Percentiles rank a stretch among this genome's conserved stretches.
phyloP scores from a whole-genome alignment of 2,888 invertebrate species.

The Rhagonycha fulva region DNA sequence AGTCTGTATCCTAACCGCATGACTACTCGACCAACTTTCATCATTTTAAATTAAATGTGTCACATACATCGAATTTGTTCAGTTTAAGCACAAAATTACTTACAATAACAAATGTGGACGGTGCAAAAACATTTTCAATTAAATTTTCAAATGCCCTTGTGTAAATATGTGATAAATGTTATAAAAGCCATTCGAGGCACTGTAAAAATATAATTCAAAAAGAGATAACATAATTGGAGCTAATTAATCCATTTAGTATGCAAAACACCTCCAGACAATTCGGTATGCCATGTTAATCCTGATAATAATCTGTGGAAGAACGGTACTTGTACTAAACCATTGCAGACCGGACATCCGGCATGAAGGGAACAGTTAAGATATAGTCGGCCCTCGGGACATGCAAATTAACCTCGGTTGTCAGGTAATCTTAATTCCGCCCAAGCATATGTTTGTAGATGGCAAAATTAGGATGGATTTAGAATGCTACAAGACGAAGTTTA shows the following conservation, averaged over 20 bases:
- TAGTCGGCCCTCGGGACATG: conserved; percentile 37
- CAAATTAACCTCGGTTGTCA: conserved; percentile 38
- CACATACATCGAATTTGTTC: background rate
- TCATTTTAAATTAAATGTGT: background rate
- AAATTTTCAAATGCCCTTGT: background rate
- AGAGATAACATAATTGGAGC: conserved; percentile 20
- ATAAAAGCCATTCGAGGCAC: background rate
- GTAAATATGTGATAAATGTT: conserved; percentile 9
- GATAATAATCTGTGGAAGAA: conserved; percentile 32
- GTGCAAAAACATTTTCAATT: background rate
- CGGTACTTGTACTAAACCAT: conserved; percentile 32
- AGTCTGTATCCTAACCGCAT: background rate
- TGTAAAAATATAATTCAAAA: conserved; percentile 14
- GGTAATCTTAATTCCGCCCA: conserved; percentile 33
- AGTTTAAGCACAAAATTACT: background rate
- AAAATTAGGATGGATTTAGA: conserved; percentile 16
- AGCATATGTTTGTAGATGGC: conserved; percentile 27
- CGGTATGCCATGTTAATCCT: conserved; percentile 30
- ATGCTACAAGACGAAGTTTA: background rate
- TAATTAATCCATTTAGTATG: conserved; percentile 31
- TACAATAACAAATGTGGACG: background rate
- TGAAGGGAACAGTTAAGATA: conserved; percentile 32
- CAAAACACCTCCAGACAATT: conserved; percentile 32
- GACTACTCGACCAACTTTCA: background rate
- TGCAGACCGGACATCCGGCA: conserved; percentile 32